phyloP scores from a whole-genome alignment of 2,113 vertebrate genomes.

The Ailuropoda melanoleuca region DNA sequence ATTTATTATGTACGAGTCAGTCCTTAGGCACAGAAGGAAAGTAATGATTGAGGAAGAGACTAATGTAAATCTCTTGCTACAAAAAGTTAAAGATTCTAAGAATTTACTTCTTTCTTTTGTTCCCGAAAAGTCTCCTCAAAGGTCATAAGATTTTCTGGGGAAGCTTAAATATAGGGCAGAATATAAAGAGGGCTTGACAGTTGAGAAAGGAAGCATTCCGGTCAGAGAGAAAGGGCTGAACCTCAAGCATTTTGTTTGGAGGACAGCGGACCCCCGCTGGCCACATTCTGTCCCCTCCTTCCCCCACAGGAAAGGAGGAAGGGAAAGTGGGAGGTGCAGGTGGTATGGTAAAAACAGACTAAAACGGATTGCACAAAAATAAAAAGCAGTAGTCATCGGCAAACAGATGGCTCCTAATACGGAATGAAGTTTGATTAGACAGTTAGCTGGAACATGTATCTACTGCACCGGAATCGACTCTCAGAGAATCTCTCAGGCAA shows the following conservation, averaged over 20 bases:
- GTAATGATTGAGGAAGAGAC: not conserved
- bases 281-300: not conserved
- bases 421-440: slow-evolving; percentile 53
- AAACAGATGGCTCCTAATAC: slow-evolving; percentile 59
- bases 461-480: not conserved
- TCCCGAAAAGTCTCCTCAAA: not conserved
- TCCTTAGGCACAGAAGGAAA: not conserved
- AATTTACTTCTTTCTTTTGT: slow-evolving; percentile 31
- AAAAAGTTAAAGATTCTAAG: not conserved
- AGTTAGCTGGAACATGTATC: not conserved
- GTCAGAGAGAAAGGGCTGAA: not conserved
- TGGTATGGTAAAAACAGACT: slow-evolving; percentile 4
- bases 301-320: not conserved
- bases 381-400: not conserved
- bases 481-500: slow-evolving; percentile 18
- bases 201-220: not conserved
- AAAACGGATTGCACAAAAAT: slow-evolving; percentile 47
- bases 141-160: not conserved
- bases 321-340: not conserved
- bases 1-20: not conserved
- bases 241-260: not conserved
- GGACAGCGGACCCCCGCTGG: not conserved
- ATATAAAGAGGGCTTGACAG: not conserved
- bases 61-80: not conserved
- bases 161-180: not conserved